Evolutionary conservation across 2,888 invertebrate species (phyloP).

Genomic region (Drosophila multiciliata): DNA sequence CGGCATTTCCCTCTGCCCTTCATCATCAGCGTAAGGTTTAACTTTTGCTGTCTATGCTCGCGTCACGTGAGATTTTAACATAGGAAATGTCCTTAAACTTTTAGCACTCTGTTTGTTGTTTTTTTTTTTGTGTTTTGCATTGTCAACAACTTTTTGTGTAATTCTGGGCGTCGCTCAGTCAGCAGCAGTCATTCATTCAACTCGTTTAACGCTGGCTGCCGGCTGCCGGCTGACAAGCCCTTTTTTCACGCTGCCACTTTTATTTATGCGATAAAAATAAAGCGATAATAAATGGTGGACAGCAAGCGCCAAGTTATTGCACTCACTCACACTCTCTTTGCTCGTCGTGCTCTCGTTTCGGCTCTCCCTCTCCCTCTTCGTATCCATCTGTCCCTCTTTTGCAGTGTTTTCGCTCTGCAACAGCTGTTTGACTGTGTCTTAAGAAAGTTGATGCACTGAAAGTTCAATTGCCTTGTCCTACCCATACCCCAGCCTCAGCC

Average conservation of each 20-base stretch:
- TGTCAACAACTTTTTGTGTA: slow-evolving; percentile 27
- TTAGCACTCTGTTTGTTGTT: slow-evolving; percentile 33
- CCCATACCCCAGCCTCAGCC: slow-evolving; percentile 2
- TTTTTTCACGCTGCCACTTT: slow-evolving; percentile 69
- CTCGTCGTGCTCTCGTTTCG: neutral
- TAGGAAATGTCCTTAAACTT: slow-evolving; percentile 74
- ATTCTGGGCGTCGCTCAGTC: slow-evolving; percentile 26
- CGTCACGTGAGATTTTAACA: slow-evolving; percentile 52
- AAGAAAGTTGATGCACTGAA: slow-evolving; percentile 74
- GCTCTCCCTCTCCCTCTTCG: neutral
- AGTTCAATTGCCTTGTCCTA: slow-evolving; percentile 75
- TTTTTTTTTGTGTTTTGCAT: slow-evolving; percentile 14
- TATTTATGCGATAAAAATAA: slow-evolving; percentile 81
- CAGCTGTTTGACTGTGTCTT: slow-evolving; percentile 67
- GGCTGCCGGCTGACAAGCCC: slow-evolving; percentile 67
- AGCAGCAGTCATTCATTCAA: slow-evolving; percentile 32
- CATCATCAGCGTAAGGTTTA: neutral
- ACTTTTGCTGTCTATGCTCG: neutral
- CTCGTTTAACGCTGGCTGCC: slow-evolving; percentile 12
- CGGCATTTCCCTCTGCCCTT: neutral
- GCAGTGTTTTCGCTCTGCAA: slow-evolving; percentile 42
- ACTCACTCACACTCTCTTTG: slow-evolving; percentile 45
- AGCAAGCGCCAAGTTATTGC: slow-evolving; percentile 75
- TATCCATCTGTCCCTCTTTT: slow-evolving; percentile 9
- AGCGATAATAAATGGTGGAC: slow-evolving; percentile 76